Conservation (phyloP, 2,888 invertebrate genomes). For the Cephus nigrinus region DNA sequence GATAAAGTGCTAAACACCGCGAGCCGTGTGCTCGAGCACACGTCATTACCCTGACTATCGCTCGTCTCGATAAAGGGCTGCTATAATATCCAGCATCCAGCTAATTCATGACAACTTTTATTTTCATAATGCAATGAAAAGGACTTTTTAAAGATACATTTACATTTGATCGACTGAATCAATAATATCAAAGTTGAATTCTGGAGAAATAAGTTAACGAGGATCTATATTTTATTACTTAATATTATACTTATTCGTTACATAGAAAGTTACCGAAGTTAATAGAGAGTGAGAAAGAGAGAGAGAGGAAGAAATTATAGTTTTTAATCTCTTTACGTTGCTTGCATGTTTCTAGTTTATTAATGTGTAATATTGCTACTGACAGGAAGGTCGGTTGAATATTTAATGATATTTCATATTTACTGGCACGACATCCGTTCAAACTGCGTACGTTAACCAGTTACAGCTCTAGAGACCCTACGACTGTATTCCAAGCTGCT, state of each 20-base stretch:
- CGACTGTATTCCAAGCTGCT: not conserved
- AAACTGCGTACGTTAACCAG: conserved; percentile 8
- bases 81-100: not conserved
- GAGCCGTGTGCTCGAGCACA: conserved; percentile 41
- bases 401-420: conserved; percentile 38
- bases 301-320: not conserved
- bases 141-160: not conserved
- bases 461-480: not conserved
- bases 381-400: conserved; percentile 37
- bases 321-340: not conserved
- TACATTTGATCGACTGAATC: not conserved
- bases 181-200: not conserved
- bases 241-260: not conserved
- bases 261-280: not conserved
- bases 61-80: not conserved
- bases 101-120: not conserved
- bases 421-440: conserved; percentile 16
- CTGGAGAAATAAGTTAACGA: not conserved
- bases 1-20: conserved; percentile 57
- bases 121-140: not conserved
- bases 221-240: not conserved
- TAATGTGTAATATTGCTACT: not conserved
- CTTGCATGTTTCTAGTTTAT: not conserved
- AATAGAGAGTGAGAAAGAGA: too few relatives aligned
- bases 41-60: conserved; percentile 40